A percentile compares a stretch with the other conserved stretches of the same genome.
Evolutionary conservation across 1,140 invertebrate species (phyloP).

Genomic region (Pseudomyrmex gracilis): DNA sequence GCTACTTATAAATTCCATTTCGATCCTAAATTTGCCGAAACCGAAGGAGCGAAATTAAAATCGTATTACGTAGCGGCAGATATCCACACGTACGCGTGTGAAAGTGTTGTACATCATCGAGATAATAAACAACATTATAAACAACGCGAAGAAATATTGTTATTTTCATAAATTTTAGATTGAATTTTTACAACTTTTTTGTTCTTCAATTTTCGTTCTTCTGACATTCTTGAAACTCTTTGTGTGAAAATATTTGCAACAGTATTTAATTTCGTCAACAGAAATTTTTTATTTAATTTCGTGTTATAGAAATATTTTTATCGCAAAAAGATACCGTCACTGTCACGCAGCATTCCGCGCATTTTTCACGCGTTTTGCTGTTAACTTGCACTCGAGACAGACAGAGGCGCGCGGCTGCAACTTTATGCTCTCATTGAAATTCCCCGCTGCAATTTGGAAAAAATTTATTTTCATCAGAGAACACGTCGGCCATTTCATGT

Average conservation of each 20-base stretch:
- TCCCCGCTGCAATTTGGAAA: background rate
- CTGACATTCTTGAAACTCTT: no score
- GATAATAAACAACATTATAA: no score
- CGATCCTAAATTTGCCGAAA: background rate
- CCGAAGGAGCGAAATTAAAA: background rate
- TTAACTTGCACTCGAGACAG: background rate
- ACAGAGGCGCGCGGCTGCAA: background rate
- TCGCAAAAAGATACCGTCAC: constrained; percentile 13
- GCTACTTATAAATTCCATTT: background rate
- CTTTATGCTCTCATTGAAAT: constrained; percentile 58
- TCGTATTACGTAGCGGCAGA: background rate
- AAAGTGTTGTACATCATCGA: no score
- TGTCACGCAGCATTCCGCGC: constrained; percentile 21
- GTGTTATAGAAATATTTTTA: background rate
- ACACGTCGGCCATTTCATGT: background rate
- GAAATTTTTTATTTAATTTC: background rate
- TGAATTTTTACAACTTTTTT: constrained; percentile 12
- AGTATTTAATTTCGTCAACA: background rate
- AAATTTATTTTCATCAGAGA: constrained; percentile 53
- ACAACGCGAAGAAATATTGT: no score
- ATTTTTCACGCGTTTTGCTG: background rate
- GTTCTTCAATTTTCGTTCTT: background rate
- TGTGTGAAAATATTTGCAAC: no score
- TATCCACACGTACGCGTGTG: no score
- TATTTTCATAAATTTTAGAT: constrained; percentile 14